A percentile compares a stretch with the other conserved stretches of the same genome.
phyloP scores from a whole-genome alignment of 2,888 invertebrate species.

The Troides helena region DNA sequence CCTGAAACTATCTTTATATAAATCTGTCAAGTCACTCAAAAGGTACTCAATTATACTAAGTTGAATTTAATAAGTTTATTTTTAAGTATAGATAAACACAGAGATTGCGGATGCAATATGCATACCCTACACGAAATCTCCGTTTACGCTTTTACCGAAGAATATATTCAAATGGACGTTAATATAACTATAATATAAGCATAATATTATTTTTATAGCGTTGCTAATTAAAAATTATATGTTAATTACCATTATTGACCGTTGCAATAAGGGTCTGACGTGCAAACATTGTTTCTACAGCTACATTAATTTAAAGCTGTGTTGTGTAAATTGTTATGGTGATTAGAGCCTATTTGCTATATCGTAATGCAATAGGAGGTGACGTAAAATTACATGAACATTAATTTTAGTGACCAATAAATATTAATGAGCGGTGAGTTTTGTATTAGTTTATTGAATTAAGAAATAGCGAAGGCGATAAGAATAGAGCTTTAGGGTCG shows the following conservation, averaged over 20 bases:
- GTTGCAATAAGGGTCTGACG: neutral
- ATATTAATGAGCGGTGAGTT: constrained; percentile 46
- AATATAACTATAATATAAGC: neutral
- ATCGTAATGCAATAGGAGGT: constrained; percentile 43
- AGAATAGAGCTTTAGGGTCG: constrained; percentile 39
- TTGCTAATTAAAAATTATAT: neutral
- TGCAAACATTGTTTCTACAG: constrained; percentile 4
- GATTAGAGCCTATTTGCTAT: constrained; percentile 34
- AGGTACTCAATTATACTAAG: too few species aligned
- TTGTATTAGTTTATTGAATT: constrained; percentile 44
- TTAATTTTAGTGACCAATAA: constrained; percentile 59
- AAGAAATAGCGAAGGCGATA: constrained; percentile 45
- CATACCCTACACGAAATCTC: too few species aligned
- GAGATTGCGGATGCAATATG: too few species aligned
- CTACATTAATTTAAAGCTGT: constrained; percentile 20
- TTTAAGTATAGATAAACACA: too few species aligned
- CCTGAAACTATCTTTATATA: too few species aligned
- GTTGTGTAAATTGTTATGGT: constrained; percentile 33
- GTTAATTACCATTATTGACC: neutral
- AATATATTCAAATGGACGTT: neutral
- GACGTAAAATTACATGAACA: constrained; percentile 46
- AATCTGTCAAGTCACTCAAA: too few species aligned
- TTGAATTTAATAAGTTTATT: too few species aligned
- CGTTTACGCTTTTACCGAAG: too few species aligned
- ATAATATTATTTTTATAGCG: neutral